Percentiles rank a stretch among this genome's conserved stretches.
Evolutionary conservation across 1,140 invertebrate genomes (phyloP).

Genomic region (Acromyrmex echinatior): DNA sequence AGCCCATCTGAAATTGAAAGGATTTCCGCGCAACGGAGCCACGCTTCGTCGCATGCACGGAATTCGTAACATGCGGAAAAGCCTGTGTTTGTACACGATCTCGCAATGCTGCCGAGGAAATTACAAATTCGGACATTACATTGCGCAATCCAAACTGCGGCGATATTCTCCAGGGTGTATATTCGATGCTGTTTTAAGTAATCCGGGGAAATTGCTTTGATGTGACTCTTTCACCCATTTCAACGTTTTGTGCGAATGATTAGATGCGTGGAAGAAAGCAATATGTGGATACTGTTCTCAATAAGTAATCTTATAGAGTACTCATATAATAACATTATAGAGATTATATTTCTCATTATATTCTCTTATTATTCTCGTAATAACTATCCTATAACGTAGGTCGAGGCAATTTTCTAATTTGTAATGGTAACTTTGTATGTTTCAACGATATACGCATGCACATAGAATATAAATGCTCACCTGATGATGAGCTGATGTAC

Average conservation of each 20-base stretch:
- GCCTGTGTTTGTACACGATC: conserved; percentile 26
- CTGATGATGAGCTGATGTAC: conserved; percentile 89
- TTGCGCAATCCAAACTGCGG: background rate
- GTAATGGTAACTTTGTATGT: background rate
- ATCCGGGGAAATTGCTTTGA: conserved; percentile 5
- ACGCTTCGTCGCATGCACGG: conserved; percentile 46
- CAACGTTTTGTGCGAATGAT: conserved; percentile 22
- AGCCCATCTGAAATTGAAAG: conserved; percentile 62
- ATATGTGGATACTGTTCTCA: background rate
- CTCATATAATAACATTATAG: too few species aligned
- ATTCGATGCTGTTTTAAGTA: conserved; percentile 39
- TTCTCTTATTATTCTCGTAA: background rate
- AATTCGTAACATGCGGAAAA: conserved; percentile 38
- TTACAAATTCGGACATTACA: conserved; percentile 53
- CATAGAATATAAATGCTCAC: conserved; percentile 80
- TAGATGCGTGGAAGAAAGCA: background rate
- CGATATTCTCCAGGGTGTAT: conserved; percentile 30
- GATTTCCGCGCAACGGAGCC: conserved; percentile 48
- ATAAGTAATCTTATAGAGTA: background rate
- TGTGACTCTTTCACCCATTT: background rate
- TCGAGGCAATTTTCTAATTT: background rate
- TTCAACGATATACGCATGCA: background rate
- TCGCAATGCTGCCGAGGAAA: conserved; percentile 13
- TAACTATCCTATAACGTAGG: background rate
- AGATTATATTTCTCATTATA: too few species aligned